Conservation (phyloP, 2,113 vertebrate genomes). For the Aspidoscelis tigris region DNA sequence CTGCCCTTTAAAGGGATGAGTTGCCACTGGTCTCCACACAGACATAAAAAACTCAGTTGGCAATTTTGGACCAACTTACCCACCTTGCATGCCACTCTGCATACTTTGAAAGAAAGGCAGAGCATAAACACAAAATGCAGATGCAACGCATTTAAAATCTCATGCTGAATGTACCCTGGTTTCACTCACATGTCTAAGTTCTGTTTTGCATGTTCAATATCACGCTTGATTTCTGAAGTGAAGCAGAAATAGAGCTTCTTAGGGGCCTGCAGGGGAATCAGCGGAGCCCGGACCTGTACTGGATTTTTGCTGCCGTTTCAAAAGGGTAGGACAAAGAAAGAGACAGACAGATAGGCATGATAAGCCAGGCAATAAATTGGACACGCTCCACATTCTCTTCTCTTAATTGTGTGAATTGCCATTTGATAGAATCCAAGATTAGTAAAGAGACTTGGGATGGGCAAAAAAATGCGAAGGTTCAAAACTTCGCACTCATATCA, state of each 20-base stretch:
- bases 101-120: not conserved
- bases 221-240: conserved; percentile 81
- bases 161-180: not conserved
- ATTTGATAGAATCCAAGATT: too few species aligned
- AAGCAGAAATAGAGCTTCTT: conserved; percentile 87
- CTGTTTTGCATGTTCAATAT: conserved; percentile 85
- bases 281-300: conserved; percentile 74
- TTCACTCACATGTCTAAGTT: conserved; percentile 84
- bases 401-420: not conserved
- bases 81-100: too few species aligned
- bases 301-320: conserved; percentile 74
- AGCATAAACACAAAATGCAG: too few species aligned
- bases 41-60: not conserved
- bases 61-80: too few species aligned
- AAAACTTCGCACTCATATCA: too few species aligned
- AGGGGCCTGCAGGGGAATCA: conserved; percentile 81
- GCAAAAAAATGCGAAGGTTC: too few species aligned
- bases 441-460: too few species aligned
- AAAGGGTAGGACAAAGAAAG: not conserved
- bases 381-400: not conserved
- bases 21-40: not conserved
- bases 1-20: not conserved
- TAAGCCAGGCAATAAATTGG: not conserved
- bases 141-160: not conserved
- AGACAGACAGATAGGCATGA: too few species aligned